Base-by-base conservation (phyloP, 2,113 vertebrate genomes). In the Apaloderma vittatum region DNA sequence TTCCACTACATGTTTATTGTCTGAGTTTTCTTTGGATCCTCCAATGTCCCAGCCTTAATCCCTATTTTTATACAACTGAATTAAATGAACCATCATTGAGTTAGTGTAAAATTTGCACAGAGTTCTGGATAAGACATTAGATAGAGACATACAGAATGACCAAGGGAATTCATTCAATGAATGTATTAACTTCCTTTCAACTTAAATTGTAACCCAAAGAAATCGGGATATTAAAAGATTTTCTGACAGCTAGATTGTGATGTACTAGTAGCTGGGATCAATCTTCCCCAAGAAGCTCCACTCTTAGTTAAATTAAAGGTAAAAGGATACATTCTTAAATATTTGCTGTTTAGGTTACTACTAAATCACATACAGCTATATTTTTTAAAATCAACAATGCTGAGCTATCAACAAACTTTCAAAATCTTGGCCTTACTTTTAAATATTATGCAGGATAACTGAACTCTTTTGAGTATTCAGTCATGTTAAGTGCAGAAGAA, bases 1-100 rank as follows among this genome's bases (percentile, higher is more conserved):
- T 87, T 87, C 8, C 67, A 59, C 8, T 37, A 63, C 6, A n/a
- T 7, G 26, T 54, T 59, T 81, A 12, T 26, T 70, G 6, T 45
- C 8, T 36, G 27, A 15, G 18, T 0, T 3, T 48, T 55, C 67
- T 55, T 45, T 36, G 1, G 2, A 20, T 82, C 23, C 5, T 63
- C 27, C 15, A 4, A 34, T 0, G 0, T 67, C 18, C 29, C 30
- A 51, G 24, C 36, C 43, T 73, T 79, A 40, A 61, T 52, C 9
- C 6, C 2, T 85, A 12, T 30, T 91, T 88, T 79, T 52, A 34
- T 14, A 67, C 15, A 75, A 54, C 8, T 43, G 22, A 68, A 68
- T 4, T 34, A 76, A 93, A 40, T 7, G 3, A 70, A 26, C 5
- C 1, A 6, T 22, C 11, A n/a, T 3, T 45, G 61, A 87, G 9